Conservation (phyloP, 2,888 invertebrate species). For the Bombylius discolor region DNA sequence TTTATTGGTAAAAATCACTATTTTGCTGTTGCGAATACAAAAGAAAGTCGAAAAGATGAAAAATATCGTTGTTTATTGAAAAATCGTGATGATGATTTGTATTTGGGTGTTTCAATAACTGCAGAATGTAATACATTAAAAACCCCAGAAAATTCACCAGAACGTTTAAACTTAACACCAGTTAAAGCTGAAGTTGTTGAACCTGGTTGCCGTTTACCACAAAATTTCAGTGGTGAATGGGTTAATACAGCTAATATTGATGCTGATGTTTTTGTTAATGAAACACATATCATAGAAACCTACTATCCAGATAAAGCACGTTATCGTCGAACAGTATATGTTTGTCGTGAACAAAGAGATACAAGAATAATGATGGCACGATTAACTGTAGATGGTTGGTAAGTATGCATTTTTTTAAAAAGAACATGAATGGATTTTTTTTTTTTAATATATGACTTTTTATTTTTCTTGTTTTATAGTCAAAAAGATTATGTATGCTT, state of each 20-base stretch:
- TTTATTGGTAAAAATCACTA: conserved; percentile 91
- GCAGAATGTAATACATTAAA: conserved; percentile 86
- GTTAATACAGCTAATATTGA: conserved; percentile 95
- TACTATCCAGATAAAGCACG: conserved; percentile 87
- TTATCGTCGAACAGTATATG: conserved; percentile 78
- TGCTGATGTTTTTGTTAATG: conserved; percentile 85
- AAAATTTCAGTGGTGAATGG: conserved; percentile 91
- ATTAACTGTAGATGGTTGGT: conserved; percentile 78
- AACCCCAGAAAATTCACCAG: conserved; percentile 87
- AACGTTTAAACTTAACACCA: conserved; percentile 72
- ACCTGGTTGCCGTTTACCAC: conserved; percentile 82
- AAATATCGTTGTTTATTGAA: conserved; percentile 88
- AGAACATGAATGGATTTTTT: not conserved
- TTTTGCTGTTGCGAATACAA: conserved; percentile 94
- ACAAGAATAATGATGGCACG: conserved; percentile 90
- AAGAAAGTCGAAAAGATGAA: conserved; percentile 89
- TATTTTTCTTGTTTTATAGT: conserved; percentile 38
- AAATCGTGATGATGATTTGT: conserved; percentile 87
- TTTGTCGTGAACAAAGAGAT: conserved; percentile 86
- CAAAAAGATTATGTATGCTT: conserved; percentile 97
- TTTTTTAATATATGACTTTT: not conserved
- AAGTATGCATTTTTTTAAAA: not conserved
- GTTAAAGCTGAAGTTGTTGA: conserved; percentile 82
- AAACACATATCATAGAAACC: conserved; percentile 92
- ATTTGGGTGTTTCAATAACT: conserved; percentile 83